These are phyloP conservation scores for Iselma pallidipennis DNA, from an alignment of 2,888 invertebrate species.

Conservation along the genomic window DNA sequence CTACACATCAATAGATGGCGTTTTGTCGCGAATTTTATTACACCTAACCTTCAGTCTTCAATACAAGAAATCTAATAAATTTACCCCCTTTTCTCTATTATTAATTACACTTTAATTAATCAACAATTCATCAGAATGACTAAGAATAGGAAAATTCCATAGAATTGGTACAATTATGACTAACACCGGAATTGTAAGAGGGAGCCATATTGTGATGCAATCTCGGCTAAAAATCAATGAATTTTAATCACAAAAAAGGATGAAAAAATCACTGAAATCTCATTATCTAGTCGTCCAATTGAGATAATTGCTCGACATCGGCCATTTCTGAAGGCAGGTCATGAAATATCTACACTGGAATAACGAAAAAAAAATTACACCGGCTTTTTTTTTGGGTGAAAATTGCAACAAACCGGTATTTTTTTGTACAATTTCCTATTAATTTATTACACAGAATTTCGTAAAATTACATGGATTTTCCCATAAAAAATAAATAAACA, in stretches of 20 bases:
- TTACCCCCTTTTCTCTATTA: no score
- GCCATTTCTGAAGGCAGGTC: not conserved
- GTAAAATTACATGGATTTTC: not conserved
- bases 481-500: not conserved
- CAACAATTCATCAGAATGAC: not conserved
- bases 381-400: not conserved
- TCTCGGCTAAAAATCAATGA: slow-evolving; percentile 11
- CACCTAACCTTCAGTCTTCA: no score
- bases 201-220: slow-evolving; percentile 53
- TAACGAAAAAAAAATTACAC: not conserved
- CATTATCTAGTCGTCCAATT: slow-evolving; percentile 27
- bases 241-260: slow-evolving; percentile 1
- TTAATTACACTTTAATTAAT: no score
- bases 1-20: no score
- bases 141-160: not conserved
- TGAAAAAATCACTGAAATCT: slow-evolving; percentile 20
- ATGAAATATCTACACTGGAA: not conserved
- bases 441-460: not conserved
- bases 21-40: no score
- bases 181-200: slow-evolving; percentile 2
- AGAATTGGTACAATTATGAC: not conserved
- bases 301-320: not conserved
- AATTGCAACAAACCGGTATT: not conserved
- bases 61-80: no score
- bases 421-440: not conserved